These are phyloP conservation scores for Argyrosomus japonicus DNA, from an alignment of 2,113 vertebrate genomes.

Conservation along the genomic window DNA sequence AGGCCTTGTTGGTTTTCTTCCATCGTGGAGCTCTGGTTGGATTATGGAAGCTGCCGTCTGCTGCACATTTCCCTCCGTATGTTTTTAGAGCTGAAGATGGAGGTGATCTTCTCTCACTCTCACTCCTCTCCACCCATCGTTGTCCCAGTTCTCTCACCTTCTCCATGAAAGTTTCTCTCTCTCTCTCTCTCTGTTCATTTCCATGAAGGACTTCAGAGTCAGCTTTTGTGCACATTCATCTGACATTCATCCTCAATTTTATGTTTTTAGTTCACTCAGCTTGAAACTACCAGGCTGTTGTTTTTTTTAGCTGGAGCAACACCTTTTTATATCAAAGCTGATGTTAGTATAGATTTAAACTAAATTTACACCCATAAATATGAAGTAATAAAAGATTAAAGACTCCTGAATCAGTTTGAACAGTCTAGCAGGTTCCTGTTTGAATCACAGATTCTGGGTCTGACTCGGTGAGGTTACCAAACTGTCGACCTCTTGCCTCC, in stretches of 20 bases:
- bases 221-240: background rate
- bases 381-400: too few relatives aligned
- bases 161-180: background rate
- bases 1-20: background rate
- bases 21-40: background rate
- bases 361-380: too few relatives aligned
- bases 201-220: background rate
- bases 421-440: background rate
- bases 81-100: background rate
- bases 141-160: background rate
- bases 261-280: background rate
- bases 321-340: background rate
- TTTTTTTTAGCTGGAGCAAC: background rate
- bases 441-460: background rate
- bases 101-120: background rate
- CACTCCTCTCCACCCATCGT: background rate
- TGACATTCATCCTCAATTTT: background rate
- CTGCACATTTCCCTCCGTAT: background rate
- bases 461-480: too few relatives aligned
- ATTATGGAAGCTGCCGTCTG: background rate
- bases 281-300: background rate
- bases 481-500: too few relatives aligned
- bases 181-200: background rate
- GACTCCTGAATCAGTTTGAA: background rate
- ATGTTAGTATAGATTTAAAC: background rate